phyloP scores from a whole-genome alignment of 2,797 vertebrate genomes.

The Octomys mimax region DNA sequence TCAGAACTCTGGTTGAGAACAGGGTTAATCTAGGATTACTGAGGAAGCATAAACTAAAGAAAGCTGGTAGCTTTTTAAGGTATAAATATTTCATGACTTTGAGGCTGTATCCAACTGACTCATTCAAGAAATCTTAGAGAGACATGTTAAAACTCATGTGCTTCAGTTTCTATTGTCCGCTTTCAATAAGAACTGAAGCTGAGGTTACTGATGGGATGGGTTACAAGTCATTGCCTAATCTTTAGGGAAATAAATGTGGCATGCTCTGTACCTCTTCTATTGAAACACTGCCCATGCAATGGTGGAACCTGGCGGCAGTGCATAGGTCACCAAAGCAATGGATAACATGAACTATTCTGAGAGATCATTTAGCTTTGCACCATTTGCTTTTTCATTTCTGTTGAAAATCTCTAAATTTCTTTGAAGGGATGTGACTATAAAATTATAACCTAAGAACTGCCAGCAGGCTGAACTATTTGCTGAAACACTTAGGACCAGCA shows the following conservation, averaged over 20 bases:
- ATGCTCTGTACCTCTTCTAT: background rate
- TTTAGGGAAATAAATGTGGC: background rate
- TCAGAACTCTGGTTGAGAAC: background rate
- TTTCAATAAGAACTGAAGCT: constrained; percentile 17
- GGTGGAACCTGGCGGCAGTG: constrained; percentile 1
- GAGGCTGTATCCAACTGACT: background rate
- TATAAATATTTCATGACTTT: background rate
- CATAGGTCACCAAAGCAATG: background rate
- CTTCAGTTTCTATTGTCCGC: constrained; percentile 50
- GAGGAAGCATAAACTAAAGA: constrained; percentile 24
- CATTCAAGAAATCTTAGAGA: constrained; percentile 10
- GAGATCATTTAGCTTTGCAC: constrained; percentile 37
- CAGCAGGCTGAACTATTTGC: constrained; percentile 59
- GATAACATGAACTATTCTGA: constrained; percentile 3
- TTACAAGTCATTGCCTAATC: background rate
- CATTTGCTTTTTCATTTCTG: constrained; percentile 13
- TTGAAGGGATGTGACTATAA: constrained; percentile 59
- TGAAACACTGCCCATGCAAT: background rate
- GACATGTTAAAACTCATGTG: background rate
- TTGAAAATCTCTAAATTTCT: constrained; percentile 59
- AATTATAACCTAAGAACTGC: constrained; percentile 60
- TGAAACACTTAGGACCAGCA: constrained; percentile 38
- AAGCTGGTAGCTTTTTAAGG: constrained; percentile 31
- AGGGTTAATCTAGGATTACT: constrained; percentile 17
- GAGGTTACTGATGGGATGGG: background rate